Evolutionary conservation across 2,888 invertebrate genomes (phyloP).

Genomic region (Philereme vetulata): DNA sequence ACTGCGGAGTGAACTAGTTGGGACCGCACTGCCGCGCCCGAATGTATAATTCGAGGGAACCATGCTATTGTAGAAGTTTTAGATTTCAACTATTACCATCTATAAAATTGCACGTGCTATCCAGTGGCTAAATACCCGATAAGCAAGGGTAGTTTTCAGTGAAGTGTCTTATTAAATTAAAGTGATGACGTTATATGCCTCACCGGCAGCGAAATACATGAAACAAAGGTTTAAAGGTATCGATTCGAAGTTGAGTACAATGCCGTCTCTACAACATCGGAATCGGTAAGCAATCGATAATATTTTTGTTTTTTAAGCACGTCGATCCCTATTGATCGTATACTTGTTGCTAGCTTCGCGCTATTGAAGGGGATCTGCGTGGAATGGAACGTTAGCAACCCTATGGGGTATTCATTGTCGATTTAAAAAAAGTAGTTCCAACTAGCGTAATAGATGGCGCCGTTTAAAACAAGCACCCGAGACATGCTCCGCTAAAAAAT

Average conservation of each 20-base stretch:
- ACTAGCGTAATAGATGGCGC: background rate
- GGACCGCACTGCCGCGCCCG: slow-evolving; percentile 59
- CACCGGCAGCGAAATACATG: slow-evolving; percentile 76
- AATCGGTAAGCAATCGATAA: slow-evolving; percentile 83
- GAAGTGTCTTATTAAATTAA: slow-evolving; percentile 69
- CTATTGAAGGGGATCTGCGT: slow-evolving; percentile 37
- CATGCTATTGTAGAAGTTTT: slow-evolving; percentile 50
- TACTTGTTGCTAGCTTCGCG: slow-evolving; percentile 50
- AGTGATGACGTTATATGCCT: slow-evolving; percentile 83
- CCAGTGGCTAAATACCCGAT: slow-evolving; percentile 57
- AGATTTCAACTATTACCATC: slow-evolving; percentile 45
- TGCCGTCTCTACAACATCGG: slow-evolving; percentile 86
- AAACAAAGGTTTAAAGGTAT: slow-evolving; percentile 77
- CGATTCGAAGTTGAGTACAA: slow-evolving; percentile 72
- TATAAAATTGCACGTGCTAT: slow-evolving; percentile 52
- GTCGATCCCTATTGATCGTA: slow-evolving; percentile 51
- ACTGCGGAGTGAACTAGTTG: slow-evolving; percentile 64
- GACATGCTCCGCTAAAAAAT: no score
- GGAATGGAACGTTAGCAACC: slow-evolving; percentile 46
- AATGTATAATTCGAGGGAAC: slow-evolving; percentile 67
- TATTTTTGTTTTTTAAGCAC: slow-evolving; percentile 49
- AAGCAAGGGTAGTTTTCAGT: slow-evolving; percentile 55
- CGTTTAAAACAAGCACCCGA: no score
- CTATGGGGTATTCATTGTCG: no score
- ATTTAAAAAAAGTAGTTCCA: no score